Percentiles rank a stretch among this genome's conserved stretches.
These are phyloP conservation scores for Girardia tigrina DNA, from an alignment of 2,888 invertebrate species.

Conservation along the genomic window DNA sequence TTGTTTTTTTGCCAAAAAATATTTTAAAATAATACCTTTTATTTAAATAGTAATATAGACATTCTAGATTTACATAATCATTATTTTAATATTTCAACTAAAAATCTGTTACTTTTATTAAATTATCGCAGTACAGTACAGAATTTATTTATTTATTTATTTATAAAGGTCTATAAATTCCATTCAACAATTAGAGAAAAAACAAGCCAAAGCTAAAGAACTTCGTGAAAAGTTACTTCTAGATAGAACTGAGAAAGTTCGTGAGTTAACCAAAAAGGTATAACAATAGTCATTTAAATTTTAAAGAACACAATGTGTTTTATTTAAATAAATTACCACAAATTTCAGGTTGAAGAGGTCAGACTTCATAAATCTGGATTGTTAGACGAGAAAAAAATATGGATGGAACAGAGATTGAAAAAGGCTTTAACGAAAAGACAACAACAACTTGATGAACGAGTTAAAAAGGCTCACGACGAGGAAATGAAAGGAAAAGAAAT, in stretches of 20 bases:
- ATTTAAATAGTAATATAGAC: no score
- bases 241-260: background rate
- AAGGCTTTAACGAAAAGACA: background rate
- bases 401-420: slow-evolving; percentile 4
- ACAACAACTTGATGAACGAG: slow-evolving; percentile 15
- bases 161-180: background rate
- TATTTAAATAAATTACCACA: background rate
- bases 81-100: no score
- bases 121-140: no score
- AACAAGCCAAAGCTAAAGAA: background rate
- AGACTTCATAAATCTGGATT: background rate
- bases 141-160: no score
- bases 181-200: slow-evolving; percentile 15
- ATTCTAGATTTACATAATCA: no score
- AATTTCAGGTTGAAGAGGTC: slow-evolving; percentile 21
- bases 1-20: no score
- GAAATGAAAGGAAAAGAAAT: slow-evolving; percentile 25
- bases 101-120: no score
- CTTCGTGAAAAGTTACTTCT: background rate
- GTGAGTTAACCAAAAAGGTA: slow-evolving; percentile 2
- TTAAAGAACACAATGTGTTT: background rate
- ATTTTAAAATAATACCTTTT: no score
- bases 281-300: no score
- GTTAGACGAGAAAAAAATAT: slow-evolving; percentile 24
- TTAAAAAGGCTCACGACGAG: slow-evolving; percentile 25